Base-by-base conservation (phyloP, 2,113 vertebrate species). In the Acrocephalus kingi region DNA sequence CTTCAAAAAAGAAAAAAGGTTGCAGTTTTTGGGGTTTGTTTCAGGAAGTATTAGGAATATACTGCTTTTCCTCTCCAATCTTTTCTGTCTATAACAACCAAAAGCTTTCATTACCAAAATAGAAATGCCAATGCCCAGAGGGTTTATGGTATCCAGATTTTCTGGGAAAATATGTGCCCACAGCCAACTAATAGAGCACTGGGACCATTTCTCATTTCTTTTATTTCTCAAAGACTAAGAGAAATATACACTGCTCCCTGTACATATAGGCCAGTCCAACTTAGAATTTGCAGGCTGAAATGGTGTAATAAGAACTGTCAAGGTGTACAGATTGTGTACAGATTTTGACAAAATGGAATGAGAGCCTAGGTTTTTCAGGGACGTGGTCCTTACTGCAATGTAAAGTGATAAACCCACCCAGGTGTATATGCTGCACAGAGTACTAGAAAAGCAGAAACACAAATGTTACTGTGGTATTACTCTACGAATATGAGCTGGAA, bases 401-500 rank as follows among this genome's bases (percentile, higher is more conserved):
- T 7, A 25, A 59, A 55, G 17, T 2, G 25, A 31, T 51, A 9
- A 79, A 82, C 45, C 63, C 87, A 51, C 8, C 21, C 41, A 43
- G 7, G 7, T 48, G 8, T 20, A 10, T 2, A 2, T 39, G 13
- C 27, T 76, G 16, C 13, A 1, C 16, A 33, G 21, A 35, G 21
- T 15, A 9, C 24, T 73, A 58, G 66, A 72, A 72, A 82, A 86
- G 22, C 72, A 83, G 35, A 89, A 61, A 18, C 3, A 54, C n/a
- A 62, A 74, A 89, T 61, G 11, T 23, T 19, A 31, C 15, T 3
- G 3, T 79, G 39, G 8, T 62, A 27, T 13, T 61, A 30, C 22
- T 51, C 6, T 17, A 15, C 0, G 1, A 72, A 30, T 52, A 7
- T 39, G 4, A 39, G 17, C 23, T 35, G 10, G 11, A 3, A 41